Conservation (phyloP, 1,140 invertebrate species). For the Anastrepha obliqua region DNA sequence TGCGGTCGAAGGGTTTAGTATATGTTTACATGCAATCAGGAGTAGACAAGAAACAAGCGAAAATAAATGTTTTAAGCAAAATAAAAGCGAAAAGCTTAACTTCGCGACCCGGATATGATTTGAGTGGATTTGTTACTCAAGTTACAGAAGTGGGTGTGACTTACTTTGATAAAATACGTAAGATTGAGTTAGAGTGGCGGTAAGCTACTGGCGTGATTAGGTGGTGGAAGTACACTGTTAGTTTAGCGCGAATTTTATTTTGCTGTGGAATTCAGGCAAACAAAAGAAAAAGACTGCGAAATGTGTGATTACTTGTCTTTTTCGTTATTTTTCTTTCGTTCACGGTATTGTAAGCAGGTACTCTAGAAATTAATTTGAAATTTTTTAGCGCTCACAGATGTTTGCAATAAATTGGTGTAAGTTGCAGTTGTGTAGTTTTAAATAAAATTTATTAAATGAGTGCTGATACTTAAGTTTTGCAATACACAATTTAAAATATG, state of each 20-base stretch:
- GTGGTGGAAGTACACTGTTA: not conserved
- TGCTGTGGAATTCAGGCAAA: not conserved
- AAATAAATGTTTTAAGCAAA: slow-evolving; percentile 36
- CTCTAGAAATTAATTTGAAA: no score
- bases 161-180: not conserved
- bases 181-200: no score
- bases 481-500: no score
- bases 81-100: slow-evolving; percentile 32
- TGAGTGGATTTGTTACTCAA: slow-evolving; percentile 24
- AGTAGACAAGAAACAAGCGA: slow-evolving; percentile 18
- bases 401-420: no score
- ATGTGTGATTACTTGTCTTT: not conserved
- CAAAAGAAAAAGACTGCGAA: not conserved
- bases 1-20: not conserved
- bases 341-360: no score
- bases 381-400: no score
- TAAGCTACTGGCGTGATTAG: no score
- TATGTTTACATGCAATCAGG: not conserved
- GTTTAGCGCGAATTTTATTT: not conserved
- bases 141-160: not conserved
- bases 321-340: no score
- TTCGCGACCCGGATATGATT: slow-evolving; percentile 10
- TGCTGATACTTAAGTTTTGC: no score
- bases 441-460: no score
- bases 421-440: no score